Evolutionary conservation across 2,888 invertebrate genomes (phyloP).

Genomic region (Drosophila demipolita): DNA sequence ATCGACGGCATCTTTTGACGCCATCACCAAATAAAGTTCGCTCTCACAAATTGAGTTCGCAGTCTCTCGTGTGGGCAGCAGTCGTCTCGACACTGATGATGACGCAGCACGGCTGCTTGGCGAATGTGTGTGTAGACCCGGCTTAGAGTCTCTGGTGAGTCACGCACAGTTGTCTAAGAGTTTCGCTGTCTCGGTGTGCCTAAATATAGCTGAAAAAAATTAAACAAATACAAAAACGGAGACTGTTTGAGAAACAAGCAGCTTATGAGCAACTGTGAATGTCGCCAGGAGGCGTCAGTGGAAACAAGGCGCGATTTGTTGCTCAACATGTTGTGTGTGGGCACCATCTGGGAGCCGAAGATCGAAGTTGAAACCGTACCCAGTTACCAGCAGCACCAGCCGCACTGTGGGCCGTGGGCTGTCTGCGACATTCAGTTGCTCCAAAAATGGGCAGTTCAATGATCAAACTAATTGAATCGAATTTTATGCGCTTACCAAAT

Average conservation of each 20-base stretch:
- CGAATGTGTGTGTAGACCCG: conserved; percentile 54
- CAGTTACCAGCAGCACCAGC: conserved; percentile 34
- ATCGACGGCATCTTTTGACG: conserved; percentile 83
- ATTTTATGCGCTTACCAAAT: conserved; percentile 57
- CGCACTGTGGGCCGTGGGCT: conserved; percentile 41
- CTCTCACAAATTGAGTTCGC: conserved; percentile 24
- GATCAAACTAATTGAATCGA: conserved; percentile 66
- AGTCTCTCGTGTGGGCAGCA: conserved; percentile 59
- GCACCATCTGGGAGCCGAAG: conserved; percentile 58
- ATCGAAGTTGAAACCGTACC: conserved; percentile 49
- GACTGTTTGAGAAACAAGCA: conserved; percentile 28
- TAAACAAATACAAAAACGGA: conserved; percentile 16
- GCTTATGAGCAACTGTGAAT: conserved; percentile 38
- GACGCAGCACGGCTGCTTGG: conserved; percentile 56
- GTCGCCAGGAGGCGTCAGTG: conserved; percentile 72
- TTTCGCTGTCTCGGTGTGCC: conserved; percentile 30
- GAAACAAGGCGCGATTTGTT: conserved; percentile 49
- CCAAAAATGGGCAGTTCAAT: conserved; percentile 72
- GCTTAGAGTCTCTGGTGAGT: conserved; percentile 67
- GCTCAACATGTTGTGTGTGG: conserved; percentile 46
- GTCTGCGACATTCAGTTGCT: conserved; percentile 51
- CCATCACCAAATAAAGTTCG: conserved; percentile 80
- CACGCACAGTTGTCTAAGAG: conserved; percentile 38
- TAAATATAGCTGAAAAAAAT: conserved; percentile 51
- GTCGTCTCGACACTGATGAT: conserved; percentile 45